Evolutionary conservation across 2,888 invertebrate genomes (phyloP), one percentile per base, ranked within the genome.

Genomic region (Allacma fusca): DNA sequence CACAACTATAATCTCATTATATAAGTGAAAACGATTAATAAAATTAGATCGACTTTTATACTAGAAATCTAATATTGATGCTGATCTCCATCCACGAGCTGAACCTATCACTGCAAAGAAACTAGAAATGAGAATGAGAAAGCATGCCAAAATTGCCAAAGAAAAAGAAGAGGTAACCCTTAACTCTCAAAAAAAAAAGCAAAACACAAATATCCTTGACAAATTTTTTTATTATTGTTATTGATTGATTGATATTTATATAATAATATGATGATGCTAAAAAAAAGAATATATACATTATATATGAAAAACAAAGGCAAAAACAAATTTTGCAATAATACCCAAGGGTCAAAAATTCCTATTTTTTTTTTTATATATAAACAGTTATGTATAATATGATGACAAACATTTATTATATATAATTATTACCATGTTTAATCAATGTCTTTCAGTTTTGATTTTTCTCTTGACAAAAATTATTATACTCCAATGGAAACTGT

Each of bases 61-160:
- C 59, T 71, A 71, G 71, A 40, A 40, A 24, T 71, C 67, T 75
- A 43, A 75, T 75, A 24, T 57, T 59, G 75, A 77, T 69, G 76
- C 34, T 70, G 70, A 70, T 59, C 59, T 59, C 74, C 74, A 64
- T 59, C 76, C 76, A 71, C 76, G 71, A 71, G 81, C 81, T 78
- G 78, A 79, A 81, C 77, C 83, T 81, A 81, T 82, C 79, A 80
- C 82, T 77, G 78, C 80, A 82, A 83, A 83, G 81, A 83, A 83
- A 81, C 80, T 82, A 77, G 82, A 82, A 73, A 80, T 81, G 76
- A 79, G 81, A 81, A 80, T 77, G 81, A 81, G 78, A 77, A 81
- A 80, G 57, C 71, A 71, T 71, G 24, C n/a, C 19, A 23, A 71
- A 44, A 24, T 44, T 26, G 44, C 28, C 13, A n/a, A n/a, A n/a